Conservation (phyloP, 1,140 invertebrate species). For the Bombus superbus region DNA sequence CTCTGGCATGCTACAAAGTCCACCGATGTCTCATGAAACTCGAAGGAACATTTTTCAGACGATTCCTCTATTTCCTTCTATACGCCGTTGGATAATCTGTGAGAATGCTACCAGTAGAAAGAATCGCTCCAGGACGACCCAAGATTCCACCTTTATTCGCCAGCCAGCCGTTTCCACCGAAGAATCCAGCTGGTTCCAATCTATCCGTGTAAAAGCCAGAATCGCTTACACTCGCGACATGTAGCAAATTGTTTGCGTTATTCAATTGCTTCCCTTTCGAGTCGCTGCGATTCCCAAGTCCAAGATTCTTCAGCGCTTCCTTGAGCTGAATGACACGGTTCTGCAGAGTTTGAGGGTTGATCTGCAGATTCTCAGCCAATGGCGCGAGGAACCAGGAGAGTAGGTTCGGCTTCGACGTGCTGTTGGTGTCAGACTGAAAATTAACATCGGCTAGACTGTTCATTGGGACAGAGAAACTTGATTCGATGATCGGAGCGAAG, state of each 20-base stretch:
- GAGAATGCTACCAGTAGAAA: conserved; percentile 75
- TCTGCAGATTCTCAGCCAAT: conserved; percentile 65
- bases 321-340: conserved; percentile 64
- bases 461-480: background rate
- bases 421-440: conserved; percentile 22
- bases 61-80: conserved; percentile 61
- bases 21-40: background rate
- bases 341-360: conserved; percentile 68
- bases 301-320: conserved; percentile 57
- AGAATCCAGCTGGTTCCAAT: conserved; percentile 72
- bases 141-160: conserved; percentile 77
- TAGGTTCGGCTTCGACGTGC: conserved; percentile 22
- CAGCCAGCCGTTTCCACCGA: conserved; percentile 77
- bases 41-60: background rate
- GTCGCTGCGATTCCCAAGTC: conserved; percentile 34
- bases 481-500: background rate
- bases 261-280: conserved; percentile 65
- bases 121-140: conserved; percentile 75
- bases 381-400: conserved; percentile 62
- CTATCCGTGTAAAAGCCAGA: conserved; percentile 71
- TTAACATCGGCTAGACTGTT: background rate
- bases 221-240: conserved; percentile 66
- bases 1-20: background rate
- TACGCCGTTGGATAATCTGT: conserved; percentile 78
- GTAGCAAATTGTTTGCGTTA: conserved; percentile 54